Base-by-base conservation (phyloP, 1,140 invertebrate species). In the Macrobrachium rosenbergii region DNA sequence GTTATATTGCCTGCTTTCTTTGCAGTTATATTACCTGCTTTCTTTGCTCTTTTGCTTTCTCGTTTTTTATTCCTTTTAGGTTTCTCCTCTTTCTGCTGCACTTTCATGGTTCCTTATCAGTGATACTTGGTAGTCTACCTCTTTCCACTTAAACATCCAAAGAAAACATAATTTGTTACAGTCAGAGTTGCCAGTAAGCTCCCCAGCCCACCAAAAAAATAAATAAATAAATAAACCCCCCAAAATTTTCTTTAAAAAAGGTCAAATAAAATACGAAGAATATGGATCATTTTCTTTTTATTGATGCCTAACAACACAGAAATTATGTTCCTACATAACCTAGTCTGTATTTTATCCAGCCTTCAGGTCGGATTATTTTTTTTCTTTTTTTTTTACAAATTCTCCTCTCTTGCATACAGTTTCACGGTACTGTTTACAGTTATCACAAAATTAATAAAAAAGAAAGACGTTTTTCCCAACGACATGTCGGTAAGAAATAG, bases 291-390 rank as follows among this genome's bases (percentile, higher is more conserved):
- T 81, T 58, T 87, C 81, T 87, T 78, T 87, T 87, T 87, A 87
- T 82, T 87, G 85, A 87, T 82, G 58, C 85, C 76, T 79, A 87
- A 87, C 85, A 87, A 87, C 85, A 87, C 85, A 87, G 85, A 87
- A 87, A 87, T 75, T 87, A 82, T 82, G 76, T 59, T 87, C 69
- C 85, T 80, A 81, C 64, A 87, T 79, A 87, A 81, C 75, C 85
- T 87, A 87, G 85, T 82, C 67, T 83, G 75, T 83, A 83, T 83
- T 83, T 63, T n/a, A 76, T 76, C 82, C 72, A 59, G 69, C 72
- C 82, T 63, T 60, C 62, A 69, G 82, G 52, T 14, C 72, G 60
- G 82, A 76, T 45, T 83, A 75, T 76, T n/a, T 75, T 83, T 83
- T 83, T 83, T 60, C 72, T 60, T 76, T 63, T 78, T 11, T 82